Evolutionary conservation across 2,797 vertebrate genomes (phyloP), one percentile per base, ranked within the genome.

Genomic region (Etheostoma perlongum): DNA sequence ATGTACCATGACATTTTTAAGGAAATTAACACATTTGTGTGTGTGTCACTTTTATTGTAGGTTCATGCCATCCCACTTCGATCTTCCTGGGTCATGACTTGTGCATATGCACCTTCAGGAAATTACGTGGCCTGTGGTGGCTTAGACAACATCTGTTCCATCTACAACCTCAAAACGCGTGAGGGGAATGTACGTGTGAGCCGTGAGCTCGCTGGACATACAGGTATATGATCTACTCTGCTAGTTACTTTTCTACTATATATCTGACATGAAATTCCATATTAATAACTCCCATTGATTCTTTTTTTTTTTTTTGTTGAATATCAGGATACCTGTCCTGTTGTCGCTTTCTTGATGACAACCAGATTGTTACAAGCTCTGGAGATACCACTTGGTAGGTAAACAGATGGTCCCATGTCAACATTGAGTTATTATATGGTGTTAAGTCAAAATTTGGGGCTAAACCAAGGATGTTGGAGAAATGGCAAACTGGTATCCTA

Each of bases 81-180:
- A 79, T 99, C 98, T 60, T 99, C 98, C 84, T 99, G 98, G 98
- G 98, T 99, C 91, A 99, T 99, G 98, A 99, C 98, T 78, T 99
- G 98, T 67, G 98, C 98, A 2, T 99, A 99, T 42, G 98, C 98
- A 84, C 98, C 98, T 75, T 99, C 98, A 92, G 98, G 98, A 87
- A 99, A 99, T 88, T 99, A 99, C 0, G 98, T 99, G 92, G 98
- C 98, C 90, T 99, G 98, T 67, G 98, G 98, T 83, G 98, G 98
- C 77, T 96, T 99, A 53, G 98, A 99, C 91, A 99, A 99, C 96
- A 99, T 99, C 90, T 99, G 98, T 90, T 99, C 98, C 93, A 99
- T 99, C 95, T 99, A 99, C 94, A 99, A 99, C 94, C 97, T 99
- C 94, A 99, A 99, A 95, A 99, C 98, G 67, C 97, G 98, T 8